A percentile compares a stretch with the other conserved stretches of the same genome.
Evolutionary conservation across 2,797 vertebrate genomes (phyloP).

Genomic region (Ctenopoma kingsleyae): DNA sequence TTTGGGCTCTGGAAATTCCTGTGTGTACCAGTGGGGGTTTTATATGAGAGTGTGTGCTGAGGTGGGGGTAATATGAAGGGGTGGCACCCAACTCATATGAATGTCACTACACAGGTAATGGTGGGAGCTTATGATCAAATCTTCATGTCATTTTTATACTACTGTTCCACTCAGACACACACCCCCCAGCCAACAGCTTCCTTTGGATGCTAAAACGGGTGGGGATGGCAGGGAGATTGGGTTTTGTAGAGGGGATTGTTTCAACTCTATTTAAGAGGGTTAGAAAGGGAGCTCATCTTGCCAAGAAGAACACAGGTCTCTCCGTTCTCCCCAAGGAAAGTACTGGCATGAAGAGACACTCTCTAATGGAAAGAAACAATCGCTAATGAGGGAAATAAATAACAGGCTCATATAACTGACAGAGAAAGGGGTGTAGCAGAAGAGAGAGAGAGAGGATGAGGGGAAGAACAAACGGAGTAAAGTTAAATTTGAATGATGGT

Average conservation of each 20-base stretch:
- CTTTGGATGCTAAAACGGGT: conserved; percentile 50
- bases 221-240: conserved; percentile 42
- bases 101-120: conserved; percentile 76
- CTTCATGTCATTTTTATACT: conserved; percentile 69
- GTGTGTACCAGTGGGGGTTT: conserved; percentile 54
- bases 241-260: conserved; percentile 48
- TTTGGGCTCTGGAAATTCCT: conserved; percentile 78
- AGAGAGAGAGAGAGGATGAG: conserved; percentile 13
- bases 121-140: conserved; percentile 77
- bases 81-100: conserved; percentile 65
- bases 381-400: conserved; percentile 75
- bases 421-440: conserved; percentile 1
- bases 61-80: conserved; percentile 38
- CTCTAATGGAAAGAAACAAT: conserved; percentile 76
- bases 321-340: conserved; percentile 65
- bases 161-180: conserved; percentile 60
- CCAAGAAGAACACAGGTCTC: conserved; percentile 66
- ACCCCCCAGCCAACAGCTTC: conserved; percentile 43
- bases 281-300: conserved; percentile 53
- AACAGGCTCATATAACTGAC: conserved; percentile 62
- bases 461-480: conserved; percentile 61
- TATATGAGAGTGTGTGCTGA: conserved; percentile 10
- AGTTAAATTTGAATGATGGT: conserved; percentile 70
- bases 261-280: conserved; percentile 73
- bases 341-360: conserved; percentile 66